Evolutionary conservation across 1,140 invertebrate species (phyloP).

Genomic region (Berghia stephanieae): DNA sequence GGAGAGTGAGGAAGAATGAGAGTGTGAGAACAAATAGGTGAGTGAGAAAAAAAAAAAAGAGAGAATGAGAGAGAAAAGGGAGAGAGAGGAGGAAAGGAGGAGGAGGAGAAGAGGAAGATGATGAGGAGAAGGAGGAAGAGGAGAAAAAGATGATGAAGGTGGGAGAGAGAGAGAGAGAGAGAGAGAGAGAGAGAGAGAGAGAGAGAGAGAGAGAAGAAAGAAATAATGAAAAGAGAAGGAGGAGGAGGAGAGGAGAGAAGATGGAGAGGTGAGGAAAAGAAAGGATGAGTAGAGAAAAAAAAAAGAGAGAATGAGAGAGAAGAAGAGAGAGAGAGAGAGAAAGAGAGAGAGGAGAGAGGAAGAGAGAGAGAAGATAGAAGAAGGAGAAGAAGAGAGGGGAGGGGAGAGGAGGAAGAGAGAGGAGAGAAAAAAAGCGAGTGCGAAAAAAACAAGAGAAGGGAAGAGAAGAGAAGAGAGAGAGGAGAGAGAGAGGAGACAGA

Average conservation of each 20-base stretch:
- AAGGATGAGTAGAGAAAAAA: too few species aligned
- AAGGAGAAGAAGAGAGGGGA: background rate
- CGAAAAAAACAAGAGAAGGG: background rate
- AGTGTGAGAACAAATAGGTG: background rate
- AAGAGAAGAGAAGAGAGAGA: background rate
- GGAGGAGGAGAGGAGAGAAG: background rate
- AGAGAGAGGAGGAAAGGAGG: background rate
- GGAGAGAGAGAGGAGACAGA: background rate
- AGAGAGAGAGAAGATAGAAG: background rate
- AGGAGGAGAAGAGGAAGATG: background rate
- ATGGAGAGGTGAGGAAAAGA: background rate
- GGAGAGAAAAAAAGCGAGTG: background rate
- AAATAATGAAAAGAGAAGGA: background rate
- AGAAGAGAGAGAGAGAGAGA: background rate
- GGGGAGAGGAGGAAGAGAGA: background rate
- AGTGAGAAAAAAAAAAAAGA: background rate
- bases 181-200: constrained; percentile 5
- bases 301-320: background rate
- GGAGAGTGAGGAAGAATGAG: background rate
- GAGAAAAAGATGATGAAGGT: background rate
- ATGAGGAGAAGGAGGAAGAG: too few species aligned
- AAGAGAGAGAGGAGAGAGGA: background rate
- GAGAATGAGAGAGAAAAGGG: background rate
- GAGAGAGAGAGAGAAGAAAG: too few species aligned
- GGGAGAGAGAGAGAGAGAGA: constrained; percentile 40